These are phyloP conservation scores for Brachypteracias leptosomus DNA, from an alignment of 2,113 vertebrate genomes.

Conservation along the genomic window DNA sequence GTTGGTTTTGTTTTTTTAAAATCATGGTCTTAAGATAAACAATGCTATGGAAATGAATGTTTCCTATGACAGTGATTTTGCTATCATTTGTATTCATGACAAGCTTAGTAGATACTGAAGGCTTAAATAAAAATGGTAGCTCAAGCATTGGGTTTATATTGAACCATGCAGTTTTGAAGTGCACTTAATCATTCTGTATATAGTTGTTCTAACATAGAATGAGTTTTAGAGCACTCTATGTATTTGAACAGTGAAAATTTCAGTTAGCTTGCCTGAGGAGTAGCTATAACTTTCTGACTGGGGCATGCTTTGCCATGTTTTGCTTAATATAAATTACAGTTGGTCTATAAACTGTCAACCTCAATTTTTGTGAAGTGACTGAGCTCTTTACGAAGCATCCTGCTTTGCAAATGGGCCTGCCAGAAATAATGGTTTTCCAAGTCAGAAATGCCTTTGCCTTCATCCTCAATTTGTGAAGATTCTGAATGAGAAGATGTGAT, in stretches of 20 bases:
- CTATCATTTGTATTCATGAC: not conserved
- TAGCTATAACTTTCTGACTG: not conserved
- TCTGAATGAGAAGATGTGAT: not conserved
- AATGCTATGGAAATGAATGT: not conserved
- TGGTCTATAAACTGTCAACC: not conserved
- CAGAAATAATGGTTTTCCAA: not conserved
- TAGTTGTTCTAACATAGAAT: not conserved
- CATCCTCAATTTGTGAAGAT: not conserved
- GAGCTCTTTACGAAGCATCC: not conserved
- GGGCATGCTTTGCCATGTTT: not conserved
- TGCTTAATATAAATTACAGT: not conserved
- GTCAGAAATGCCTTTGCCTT: not conserved
- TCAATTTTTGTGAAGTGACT: not conserved
- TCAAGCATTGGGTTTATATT: not conserved
- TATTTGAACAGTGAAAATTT: not conserved
- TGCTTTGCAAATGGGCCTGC: not conserved
- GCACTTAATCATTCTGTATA: not conserved
- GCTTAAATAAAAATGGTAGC: not conserved
- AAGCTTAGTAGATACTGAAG: not conserved
- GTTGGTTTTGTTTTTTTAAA: not conserved
- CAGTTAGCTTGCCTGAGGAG: not conserved
- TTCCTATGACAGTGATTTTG: not conserved
- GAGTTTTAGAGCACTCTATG: not conserved
- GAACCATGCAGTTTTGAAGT: not conserved
- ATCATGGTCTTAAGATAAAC: not conserved